These are phyloP conservation scores for Cebidichthys violaceus DNA, from an alignment of 2,113 vertebrate species.

Conservation along the genomic window DNA sequence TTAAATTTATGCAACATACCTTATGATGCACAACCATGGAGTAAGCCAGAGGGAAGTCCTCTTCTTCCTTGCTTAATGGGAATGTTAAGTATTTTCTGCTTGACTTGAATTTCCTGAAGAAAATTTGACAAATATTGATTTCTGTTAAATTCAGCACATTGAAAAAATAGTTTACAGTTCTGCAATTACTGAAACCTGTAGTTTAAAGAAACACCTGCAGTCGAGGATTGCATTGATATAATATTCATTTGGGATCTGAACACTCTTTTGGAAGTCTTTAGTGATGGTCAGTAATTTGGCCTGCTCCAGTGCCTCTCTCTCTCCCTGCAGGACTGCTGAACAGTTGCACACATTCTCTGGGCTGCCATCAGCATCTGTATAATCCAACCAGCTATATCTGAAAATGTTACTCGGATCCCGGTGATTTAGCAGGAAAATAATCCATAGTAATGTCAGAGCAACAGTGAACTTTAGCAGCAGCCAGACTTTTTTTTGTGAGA, in stretches of 20 bases:
- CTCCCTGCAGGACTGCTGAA: slow-evolving; percentile 85
- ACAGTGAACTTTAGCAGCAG: neutral
- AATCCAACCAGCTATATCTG: slow-evolving; percentile 71
- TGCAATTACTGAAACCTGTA: neutral
- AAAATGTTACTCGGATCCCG: neutral
- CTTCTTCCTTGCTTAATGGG: slow-evolving; percentile 89
- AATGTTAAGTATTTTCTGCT: slow-evolving; percentile 87
- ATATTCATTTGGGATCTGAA: slow-evolving; percentile 78
- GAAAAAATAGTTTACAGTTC: neutral
- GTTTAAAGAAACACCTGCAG: slow-evolving; percentile 71
- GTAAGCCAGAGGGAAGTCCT: slow-evolving; percentile 90
- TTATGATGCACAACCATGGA: slow-evolving; percentile 93
- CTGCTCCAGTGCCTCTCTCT: slow-evolving; percentile 83
- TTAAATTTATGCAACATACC: slow-evolving; percentile 38
- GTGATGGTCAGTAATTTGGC: slow-evolving; percentile 84
- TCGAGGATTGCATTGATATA: slow-evolving; percentile 87
- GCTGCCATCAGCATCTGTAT: slow-evolving; percentile 69
- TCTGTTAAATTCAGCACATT: neutral
- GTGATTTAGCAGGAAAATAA: neutral
- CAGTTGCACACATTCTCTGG: slow-evolving; percentile 84
- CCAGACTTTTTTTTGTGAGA: accelerated
- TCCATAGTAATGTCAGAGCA: slow-evolving; percentile 41
- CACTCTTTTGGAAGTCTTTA: slow-evolving; percentile 77
- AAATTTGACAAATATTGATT: neutral
- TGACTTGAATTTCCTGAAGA: slow-evolving; percentile 79